phyloP scores from a whole-genome alignment of 2,888 invertebrate genomes.

The Agonopterix heracliana region DNA sequence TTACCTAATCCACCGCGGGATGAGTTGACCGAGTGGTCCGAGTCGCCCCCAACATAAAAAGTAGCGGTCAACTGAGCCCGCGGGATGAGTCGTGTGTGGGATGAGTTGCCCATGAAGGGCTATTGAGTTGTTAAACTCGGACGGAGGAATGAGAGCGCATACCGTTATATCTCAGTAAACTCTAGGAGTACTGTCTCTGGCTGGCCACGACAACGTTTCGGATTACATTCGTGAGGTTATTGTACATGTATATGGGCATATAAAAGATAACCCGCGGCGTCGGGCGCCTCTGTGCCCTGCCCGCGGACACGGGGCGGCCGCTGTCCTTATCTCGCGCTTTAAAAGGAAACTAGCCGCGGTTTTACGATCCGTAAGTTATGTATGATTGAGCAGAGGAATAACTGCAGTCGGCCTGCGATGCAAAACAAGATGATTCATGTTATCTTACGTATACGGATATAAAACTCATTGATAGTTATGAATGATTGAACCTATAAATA shows the following conservation, averaged over 20 bases:
- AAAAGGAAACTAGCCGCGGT: constrained; percentile 67
- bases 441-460: neutral
- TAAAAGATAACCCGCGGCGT: constrained; percentile 10
- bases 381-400: constrained; percentile 36
- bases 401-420: constrained; percentile 19
- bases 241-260: constrained; percentile 19
- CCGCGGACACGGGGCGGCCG: constrained; percentile 30
- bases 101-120: too few species aligned
- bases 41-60: too few species aligned
- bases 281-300: constrained; percentile 17
- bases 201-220: constrained; percentile 1
- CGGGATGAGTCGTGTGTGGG: too few species aligned
- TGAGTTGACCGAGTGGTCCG: too few species aligned
- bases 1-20: too few species aligned
- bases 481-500: constrained; percentile 10
- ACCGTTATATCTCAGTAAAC: neutral
- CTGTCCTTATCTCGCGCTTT: constrained; percentile 58
- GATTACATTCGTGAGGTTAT: constrained; percentile 29
- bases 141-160: neutral
- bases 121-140: neutral
- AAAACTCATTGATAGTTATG: too few species aligned
- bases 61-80: too few species aligned
- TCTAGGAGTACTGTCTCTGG: neutral
- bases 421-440: neutral
- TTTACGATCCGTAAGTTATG: constrained; percentile 41